Conservation (phyloP, 2,113 vertebrate genomes). For the Phalacrocorax pelagicus region DNA sequence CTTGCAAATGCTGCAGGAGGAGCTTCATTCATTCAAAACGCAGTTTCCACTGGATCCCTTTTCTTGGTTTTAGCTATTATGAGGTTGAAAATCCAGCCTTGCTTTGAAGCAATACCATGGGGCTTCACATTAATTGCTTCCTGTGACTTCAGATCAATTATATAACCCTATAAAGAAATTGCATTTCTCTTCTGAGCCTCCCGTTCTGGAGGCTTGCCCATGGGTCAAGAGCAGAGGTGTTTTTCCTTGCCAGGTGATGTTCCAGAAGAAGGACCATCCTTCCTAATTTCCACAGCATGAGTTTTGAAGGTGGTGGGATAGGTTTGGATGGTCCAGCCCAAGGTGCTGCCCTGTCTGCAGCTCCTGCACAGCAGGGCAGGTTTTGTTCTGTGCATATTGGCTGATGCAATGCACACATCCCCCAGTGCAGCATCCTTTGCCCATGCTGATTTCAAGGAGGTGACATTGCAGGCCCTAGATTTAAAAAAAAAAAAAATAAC, state of each 20-base stretch:
- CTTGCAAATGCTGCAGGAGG: slow-evolving; percentile 34
- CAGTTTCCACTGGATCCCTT: slow-evolving; percentile 19
- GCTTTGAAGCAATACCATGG: slow-evolving; percentile 22
- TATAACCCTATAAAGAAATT: background rate
- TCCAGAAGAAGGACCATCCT: background rate
- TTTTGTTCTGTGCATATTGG: background rate
- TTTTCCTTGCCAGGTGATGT: background rate
- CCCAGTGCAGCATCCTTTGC: background rate
- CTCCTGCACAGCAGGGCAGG: background rate
- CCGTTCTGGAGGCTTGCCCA: background rate
- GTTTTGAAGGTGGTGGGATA: background rate
- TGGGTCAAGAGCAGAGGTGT: background rate
- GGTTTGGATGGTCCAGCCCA: background rate
- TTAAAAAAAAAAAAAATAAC: too few relatives aligned
- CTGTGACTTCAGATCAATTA: slow-evolving; percentile 1
- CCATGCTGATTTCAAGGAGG: background rate
- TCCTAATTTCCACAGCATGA: background rate
- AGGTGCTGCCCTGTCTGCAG: background rate
- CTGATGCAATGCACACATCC: background rate
- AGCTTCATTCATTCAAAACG: slow-evolving; percentile 33
- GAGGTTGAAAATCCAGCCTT: background rate
- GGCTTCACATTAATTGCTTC: slow-evolving; percentile 15
- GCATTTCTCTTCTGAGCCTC: background rate
- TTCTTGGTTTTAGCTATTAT: background rate
- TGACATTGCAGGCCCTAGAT: background rate